Percentiles rank a stretch among this genome's conserved stretches.
phyloP scores from a whole-genome alignment of 1,140 invertebrate genomes.

The Drosophila bifasciata region DNA sequence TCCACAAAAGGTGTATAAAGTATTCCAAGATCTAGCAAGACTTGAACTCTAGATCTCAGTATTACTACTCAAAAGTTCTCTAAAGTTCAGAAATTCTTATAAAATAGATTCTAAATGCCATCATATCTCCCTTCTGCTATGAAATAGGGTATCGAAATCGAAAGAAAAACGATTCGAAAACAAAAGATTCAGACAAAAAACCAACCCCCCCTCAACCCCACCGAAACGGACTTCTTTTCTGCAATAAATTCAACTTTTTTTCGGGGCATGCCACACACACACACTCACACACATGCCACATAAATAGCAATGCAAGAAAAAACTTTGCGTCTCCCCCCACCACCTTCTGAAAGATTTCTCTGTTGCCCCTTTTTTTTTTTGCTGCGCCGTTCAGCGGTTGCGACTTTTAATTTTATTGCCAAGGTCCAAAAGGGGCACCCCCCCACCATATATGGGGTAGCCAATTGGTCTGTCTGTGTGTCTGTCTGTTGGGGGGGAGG shows the following conservation, averaged over 20 bases:
- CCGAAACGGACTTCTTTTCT: constrained; percentile 2
- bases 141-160: constrained; percentile 11
- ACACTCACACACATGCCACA: constrained; percentile 22
- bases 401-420: constrained; percentile 62
- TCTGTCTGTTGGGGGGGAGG: constrained; percentile 28
- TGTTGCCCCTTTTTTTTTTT: constrained; percentile 4
- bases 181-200: constrained; percentile 41
- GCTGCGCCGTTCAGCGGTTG: constrained; percentile 33
- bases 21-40: no score
- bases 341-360: constrained; percentile 10
- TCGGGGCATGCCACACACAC: constrained; percentile 17
- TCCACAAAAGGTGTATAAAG: no score
- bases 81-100: no score
- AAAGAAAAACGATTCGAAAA: constrained; percentile 30
- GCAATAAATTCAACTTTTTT: constrained; percentile 50
- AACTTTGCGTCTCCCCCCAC: constrained; percentile 5
- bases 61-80: no score
- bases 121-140: background rate
- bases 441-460: constrained; percentile 22
- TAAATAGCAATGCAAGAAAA: constrained; percentile 45
- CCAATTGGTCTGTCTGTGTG: constrained; percentile 37
- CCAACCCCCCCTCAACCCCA: background rate
- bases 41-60: no score
- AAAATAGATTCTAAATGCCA: no score
- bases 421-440: constrained; percentile 18